phyloP scores from a whole-genome alignment of 1,140 invertebrate species.

The Plectus sambesii region DNA sequence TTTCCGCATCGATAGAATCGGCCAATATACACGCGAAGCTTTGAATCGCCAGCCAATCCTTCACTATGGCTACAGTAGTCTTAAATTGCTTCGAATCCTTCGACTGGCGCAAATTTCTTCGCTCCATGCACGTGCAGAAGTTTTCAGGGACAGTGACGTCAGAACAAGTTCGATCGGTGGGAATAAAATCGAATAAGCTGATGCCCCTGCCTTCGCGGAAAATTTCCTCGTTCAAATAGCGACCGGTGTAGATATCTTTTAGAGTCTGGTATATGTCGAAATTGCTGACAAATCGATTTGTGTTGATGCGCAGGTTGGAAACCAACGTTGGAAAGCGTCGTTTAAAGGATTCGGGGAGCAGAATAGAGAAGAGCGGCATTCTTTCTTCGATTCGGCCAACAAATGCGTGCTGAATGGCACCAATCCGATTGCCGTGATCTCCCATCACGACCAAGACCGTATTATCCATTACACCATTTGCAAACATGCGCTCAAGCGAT shows the following conservation, averaged over 20 bases:
- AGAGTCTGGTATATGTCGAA: constrained; percentile 38
- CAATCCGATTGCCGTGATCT: constrained; percentile 47
- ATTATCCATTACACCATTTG: constrained; percentile 40
- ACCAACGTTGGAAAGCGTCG: not conserved
- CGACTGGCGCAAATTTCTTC: no score
- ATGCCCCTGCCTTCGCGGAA: constrained; percentile 15
- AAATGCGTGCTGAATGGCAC: constrained; percentile 30
- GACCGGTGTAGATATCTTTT: constrained; percentile 24
- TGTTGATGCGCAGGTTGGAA: constrained; percentile 3
- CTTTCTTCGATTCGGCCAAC: constrained; percentile 41
- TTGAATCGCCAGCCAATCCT: no score
- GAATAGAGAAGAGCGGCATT: constrained; percentile 40
- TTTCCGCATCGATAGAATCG: no score
- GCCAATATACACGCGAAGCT: no score
- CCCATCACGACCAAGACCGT: constrained; percentile 47
- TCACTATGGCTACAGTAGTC: no score
- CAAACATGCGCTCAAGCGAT: constrained; percentile 18
- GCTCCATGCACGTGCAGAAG: constrained; percentile 32
- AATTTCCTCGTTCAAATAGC: not conserved
- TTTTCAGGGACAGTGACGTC: constrained; percentile 32
- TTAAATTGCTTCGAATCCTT: no score
- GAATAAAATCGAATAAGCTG: constrained; percentile 25
- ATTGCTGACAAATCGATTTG: constrained; percentile 25
- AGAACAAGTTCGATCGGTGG: constrained; percentile 25
- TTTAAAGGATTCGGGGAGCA: constrained; percentile 20